Evolutionary conservation across 2,113 vertebrate genomes (phyloP).

Genomic region (Callionymus lyra): DNA sequence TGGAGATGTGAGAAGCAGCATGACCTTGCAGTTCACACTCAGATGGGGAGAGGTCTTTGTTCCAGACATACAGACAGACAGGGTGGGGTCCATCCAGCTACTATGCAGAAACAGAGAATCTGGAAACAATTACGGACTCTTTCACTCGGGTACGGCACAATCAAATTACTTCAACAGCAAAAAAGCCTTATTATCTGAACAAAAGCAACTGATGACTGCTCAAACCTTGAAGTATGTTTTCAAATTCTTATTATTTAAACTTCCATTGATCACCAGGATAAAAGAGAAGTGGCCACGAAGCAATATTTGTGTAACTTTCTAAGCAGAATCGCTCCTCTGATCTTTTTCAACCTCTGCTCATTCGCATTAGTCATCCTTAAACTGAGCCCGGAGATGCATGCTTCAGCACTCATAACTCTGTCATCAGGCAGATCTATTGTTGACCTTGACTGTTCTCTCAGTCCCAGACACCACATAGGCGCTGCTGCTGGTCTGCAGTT

Average conservation of each 20-base stretch:
- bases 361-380: conserved; percentile 33
- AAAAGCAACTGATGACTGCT: too few species aligned
- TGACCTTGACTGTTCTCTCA: conserved; percentile 32
- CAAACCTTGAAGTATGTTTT: too few species aligned
- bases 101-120: conserved; percentile 49
- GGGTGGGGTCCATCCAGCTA: conserved; percentile 51
- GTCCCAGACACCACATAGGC: conserved; percentile 15
- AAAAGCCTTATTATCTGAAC: background rate
- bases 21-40: conserved; percentile 48
- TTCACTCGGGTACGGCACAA: conserved; percentile 20
- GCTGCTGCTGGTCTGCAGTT: conserved; percentile 2
- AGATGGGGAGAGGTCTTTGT: conserved; percentile 38
- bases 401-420: conserved; percentile 23
- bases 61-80: conserved; percentile 51
- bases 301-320: too few species aligned
- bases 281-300: too few species aligned
- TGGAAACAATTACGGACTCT: conserved; percentile 54
- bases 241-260: conserved; percentile 4
- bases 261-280: conserved; percentile 11
- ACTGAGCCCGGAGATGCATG: conserved; percentile 10
- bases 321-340: too few species aligned
- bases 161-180: conserved; percentile 9
- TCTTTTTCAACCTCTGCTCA: background rate
- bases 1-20: too few species aligned
- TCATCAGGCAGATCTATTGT: conserved; percentile 13